Evolutionary conservation across 2,888 invertebrate genomes (phyloP), one percentile per base, ranked within the genome.

Genomic region (Seira musarum): DNA sequence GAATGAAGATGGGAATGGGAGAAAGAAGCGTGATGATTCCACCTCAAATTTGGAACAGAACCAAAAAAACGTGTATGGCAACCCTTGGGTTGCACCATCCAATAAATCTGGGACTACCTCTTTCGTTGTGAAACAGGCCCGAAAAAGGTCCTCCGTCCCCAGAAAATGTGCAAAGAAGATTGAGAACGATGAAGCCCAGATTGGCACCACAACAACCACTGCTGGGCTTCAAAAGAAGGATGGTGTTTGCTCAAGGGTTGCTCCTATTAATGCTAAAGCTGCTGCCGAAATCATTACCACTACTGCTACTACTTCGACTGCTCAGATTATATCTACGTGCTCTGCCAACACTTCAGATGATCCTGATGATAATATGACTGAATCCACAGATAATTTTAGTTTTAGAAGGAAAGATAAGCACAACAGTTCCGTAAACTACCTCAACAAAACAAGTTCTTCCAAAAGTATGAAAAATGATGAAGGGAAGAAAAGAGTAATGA

Each of bases 51-150:
- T 74, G 76, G 79, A 81, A 82, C 83, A 82, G 82, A 80, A 83
- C 79, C 88, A 90, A 90, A 90, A 90, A 91, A 91, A 91, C 90
- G 90, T 89, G 90, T 87, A 89, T 89, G 88, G 90, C 90, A 90
- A 90, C 90, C 90, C 90, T 90, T 90, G 68, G 80, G 82, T 76
- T 86, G 86, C 82, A 84, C 85, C 87, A 87, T 87, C 85, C 86
- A 86, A 83, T 87, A 85, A 85, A 75, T 71, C 81, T 73, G 81
- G 82, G 74, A 72, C 81, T 69, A 65, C 74, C 67, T 74, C 63
- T n/a, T n/a, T n/a, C n/a, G n/a, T n/a, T n/a, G 53, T 74, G 53
- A 57, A 71, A 35, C 46, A 61, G 63, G 49, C 61, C 3, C 71
- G 74, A 57, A 77, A 76, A 13, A 63, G 77, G 63, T 13, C 67